These are phyloP conservation scores for Squalus acanthias DNA, from an alignment of 2,797 vertebrate species.

Conservation along the genomic window DNA sequence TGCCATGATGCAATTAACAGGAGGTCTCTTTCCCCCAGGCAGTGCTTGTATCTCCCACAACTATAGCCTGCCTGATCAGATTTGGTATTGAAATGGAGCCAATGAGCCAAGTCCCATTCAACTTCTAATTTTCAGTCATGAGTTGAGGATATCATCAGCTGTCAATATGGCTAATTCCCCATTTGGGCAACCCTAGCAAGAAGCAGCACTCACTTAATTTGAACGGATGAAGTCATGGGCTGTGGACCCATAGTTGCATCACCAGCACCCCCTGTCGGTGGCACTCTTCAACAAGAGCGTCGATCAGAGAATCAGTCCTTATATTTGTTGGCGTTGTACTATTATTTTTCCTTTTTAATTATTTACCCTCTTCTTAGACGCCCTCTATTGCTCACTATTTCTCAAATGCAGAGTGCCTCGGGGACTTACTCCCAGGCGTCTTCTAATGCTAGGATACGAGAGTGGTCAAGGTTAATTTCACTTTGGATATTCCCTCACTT, in stretches of 20 bases:
- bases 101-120: background rate
- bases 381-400: background rate
- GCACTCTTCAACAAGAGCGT: background rate
- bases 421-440: background rate
- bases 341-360: background rate
- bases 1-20: too few relatives aligned
- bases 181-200: background rate
- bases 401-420: background rate
- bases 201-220: background rate
- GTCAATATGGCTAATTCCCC: background rate
- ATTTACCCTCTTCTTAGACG: background rate
- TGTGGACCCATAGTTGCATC: background rate
- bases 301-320: background rate
- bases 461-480: background rate
- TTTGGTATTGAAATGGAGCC: background rate
- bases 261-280: too few relatives aligned
- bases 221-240: background rate
- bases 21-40: too few relatives aligned
- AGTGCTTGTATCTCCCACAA: too few relatives aligned
- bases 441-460: background rate
- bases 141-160: background rate
- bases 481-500: background rate
- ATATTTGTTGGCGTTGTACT: background rate
- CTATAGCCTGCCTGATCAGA: background rate
- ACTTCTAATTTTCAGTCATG: background rate